A percentile compares a stretch with the other conserved stretches of the same genome.
Conservation (phyloP, 2,888 invertebrate species). For the Uloborus plumipes region DNA sequence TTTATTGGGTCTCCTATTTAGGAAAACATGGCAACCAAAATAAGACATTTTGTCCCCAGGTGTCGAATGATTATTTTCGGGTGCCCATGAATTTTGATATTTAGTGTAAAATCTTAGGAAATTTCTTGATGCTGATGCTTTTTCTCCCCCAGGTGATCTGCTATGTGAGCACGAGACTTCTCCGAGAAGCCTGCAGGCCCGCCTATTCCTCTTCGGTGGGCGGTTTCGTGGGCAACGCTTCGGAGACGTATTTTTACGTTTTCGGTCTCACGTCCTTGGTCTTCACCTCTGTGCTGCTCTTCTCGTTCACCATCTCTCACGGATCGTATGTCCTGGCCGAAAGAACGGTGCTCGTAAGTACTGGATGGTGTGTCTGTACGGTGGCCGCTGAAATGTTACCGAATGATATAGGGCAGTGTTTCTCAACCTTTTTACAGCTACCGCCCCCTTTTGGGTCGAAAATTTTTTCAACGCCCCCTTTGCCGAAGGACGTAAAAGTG, state of each 20-base stretch:
- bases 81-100: neutral
- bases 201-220: conserved; percentile 46
- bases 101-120: neutral
- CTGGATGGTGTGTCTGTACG: no score
- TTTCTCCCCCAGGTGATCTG: conserved; percentile 29
- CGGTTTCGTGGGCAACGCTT: conserved; percentile 49
- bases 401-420: no score
- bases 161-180: conserved; percentile 27
- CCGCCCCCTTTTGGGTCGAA: no score
- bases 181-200: conserved; percentile 41
- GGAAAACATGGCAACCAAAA: no score
- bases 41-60: no score
- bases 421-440: no score
- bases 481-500: no score
- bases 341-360: conserved; percentile 47
- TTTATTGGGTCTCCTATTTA: no score
- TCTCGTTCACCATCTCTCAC: conserved; percentile 47
- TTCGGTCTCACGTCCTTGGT: conserved; percentile 22
- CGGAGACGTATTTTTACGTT: conserved; percentile 52
- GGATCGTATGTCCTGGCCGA: conserved; percentile 34
- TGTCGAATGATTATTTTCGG: no score
- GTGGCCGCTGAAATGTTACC: no score
- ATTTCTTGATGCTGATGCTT: neutral
- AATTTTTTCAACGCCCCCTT: no score
- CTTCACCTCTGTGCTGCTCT: conserved; percentile 26